Percentiles rank a stretch among this genome's conserved stretches.
Conservation (phyloP, 2,888 invertebrate genomes). For the Pammene aurita region DNA sequence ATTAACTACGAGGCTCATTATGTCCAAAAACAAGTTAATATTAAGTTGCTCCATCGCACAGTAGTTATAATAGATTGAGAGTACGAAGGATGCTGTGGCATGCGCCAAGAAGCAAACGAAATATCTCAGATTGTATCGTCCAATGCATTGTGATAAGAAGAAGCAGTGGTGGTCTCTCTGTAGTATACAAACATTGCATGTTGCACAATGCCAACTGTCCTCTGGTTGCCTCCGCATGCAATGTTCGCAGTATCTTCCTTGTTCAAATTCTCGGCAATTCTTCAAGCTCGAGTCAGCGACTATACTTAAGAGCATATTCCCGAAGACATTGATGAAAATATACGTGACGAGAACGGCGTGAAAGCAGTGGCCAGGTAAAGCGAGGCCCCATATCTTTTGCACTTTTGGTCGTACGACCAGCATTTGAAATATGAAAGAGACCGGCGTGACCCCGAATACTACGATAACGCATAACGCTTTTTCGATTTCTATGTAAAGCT, state of each 20-base stretch:
- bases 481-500: neutral
- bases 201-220: conserved; percentile 92
- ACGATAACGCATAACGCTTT: neutral
- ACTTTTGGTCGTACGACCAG: conserved; percentile 5
- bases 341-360: conserved; percentile 6
- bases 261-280: conserved; percentile 5
- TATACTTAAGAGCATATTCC: conserved; percentile 22
- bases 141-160: conserved; percentile 92
- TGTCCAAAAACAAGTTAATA: conserved; percentile 34
- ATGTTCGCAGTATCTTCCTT: conserved; percentile 84
- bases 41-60: conserved; percentile 79
- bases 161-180: conserved; percentile 93
- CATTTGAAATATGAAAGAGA: conserved; percentile 15
- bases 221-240: conserved; percentile 89
- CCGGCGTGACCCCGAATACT: conserved; percentile 7
- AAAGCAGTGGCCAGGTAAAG: neutral
- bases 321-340: conserved; percentile 12
- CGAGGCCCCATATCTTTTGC: conserved; percentile 5
- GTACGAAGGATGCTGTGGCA: conserved; percentile 84
- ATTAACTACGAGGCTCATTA: neutral
- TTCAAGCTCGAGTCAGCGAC: neutral
- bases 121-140: conserved; percentile 90
- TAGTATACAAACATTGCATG: conserved; percentile 90
- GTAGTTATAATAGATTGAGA: conserved; percentile 85
- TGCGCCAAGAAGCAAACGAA: conserved; percentile 89